phyloP scores from a whole-genome alignment of 2,888 invertebrate species.

The Pardosa pseudoannulata region DNA sequence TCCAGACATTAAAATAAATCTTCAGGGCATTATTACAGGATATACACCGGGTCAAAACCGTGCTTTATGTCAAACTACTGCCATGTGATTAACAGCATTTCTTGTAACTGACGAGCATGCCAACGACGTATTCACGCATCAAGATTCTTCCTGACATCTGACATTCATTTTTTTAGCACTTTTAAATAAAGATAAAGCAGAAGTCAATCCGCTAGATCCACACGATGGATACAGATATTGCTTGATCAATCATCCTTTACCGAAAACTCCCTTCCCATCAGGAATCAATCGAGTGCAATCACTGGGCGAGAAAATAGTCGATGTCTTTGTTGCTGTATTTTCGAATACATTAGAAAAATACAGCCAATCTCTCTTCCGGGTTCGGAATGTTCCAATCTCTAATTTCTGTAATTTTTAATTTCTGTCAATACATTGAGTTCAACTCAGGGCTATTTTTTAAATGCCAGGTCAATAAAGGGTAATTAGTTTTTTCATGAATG shows the following conservation, averaged over 20 bases:
- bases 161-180: background rate
- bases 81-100: background rate
- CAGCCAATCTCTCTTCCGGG: background rate
- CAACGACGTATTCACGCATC: constrained; percentile 21
- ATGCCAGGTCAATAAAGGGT: too few species aligned
- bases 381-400: background rate
- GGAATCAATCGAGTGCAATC: constrained; percentile 18
- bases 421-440: too few species aligned
- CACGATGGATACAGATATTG: background rate
- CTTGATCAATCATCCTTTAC: constrained; percentile 31
- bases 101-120: constrained; percentile 22
- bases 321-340: constrained; percentile 1
- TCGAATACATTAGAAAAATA: background rate
- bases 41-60: too few species aligned
- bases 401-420: too few species aligned
- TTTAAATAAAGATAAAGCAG: background rate
- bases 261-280: background rate
- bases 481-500: too few species aligned
- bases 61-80: background rate
- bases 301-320: background rate
- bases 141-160: background rate
- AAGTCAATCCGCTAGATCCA: background rate
- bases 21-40: too few species aligned
- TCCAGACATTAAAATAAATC: too few species aligned
- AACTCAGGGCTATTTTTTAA: too few species aligned